phyloP scores from a whole-genome alignment of 2,888 invertebrate species.

The Aricia artaxerxes region DNA sequence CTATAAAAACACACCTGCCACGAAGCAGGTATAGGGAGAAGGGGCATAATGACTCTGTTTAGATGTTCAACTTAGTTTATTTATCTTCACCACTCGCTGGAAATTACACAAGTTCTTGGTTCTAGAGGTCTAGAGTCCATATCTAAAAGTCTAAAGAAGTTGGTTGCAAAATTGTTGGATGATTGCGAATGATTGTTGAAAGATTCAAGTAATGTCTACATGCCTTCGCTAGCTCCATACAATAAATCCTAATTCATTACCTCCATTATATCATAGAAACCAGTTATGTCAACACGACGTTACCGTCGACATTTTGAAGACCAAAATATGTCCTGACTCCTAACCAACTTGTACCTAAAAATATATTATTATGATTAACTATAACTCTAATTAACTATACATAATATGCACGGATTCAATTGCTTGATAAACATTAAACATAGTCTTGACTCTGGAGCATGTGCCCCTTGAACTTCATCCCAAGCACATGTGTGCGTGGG shows the following conservation, averaged over 20 bases:
- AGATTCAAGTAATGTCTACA: no score
- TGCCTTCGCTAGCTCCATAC: no score
- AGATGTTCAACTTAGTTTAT: neutral
- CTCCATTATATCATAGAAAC: no score
- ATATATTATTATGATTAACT: neutral
- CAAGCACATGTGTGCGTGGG: constrained; percentile 8
- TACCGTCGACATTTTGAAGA: no score
- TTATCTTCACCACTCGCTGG: neutral
- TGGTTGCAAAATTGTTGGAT: neutral
- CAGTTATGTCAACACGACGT: no score
- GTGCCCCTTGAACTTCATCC: constrained; percentile 8
- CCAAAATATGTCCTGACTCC: no score
- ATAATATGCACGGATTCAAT: no score
- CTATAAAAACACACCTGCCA: constrained; percentile 21
- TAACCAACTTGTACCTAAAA: neutral
- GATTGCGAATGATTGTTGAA: neutral
- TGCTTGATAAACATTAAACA: neutral
- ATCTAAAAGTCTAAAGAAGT: neutral
- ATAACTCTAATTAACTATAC: no score
- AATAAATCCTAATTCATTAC: no score
- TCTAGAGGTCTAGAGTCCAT: neutral
- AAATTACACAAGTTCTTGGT: neutral
- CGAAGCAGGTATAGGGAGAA: neutral
- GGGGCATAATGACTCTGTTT: neutral
- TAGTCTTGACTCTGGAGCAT: neutral